phyloP scores from a whole-genome alignment of 2,113 vertebrate genomes.

The Pachycephala philippinensis region DNA sequence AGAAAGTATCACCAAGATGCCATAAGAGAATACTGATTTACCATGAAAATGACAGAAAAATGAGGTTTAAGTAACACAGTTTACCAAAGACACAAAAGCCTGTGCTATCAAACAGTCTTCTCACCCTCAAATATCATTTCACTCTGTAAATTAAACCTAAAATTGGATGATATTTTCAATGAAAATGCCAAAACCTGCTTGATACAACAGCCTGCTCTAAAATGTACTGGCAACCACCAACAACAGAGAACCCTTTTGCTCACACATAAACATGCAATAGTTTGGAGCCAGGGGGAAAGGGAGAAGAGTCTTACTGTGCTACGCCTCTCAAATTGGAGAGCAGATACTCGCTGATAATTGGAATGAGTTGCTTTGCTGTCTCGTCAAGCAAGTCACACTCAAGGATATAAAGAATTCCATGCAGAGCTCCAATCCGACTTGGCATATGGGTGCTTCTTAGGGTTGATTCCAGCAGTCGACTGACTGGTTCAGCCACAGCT shows the following conservation, averaged over 20 bases:
- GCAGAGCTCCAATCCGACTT: slow-evolving; percentile 90
- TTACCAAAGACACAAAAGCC: neutral
- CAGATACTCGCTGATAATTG: slow-evolving; percentile 88
- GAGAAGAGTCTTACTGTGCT: slow-evolving; percentile 81
- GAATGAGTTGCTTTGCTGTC: slow-evolving; percentile 91
- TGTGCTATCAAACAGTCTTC: neutral
- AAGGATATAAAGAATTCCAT: slow-evolving; percentile 91
- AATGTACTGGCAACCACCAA: neutral
- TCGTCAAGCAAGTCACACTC: slow-evolving; percentile 97
- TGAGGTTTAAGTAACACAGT: neutral
- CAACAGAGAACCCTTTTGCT: neutral
- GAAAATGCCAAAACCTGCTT: neutral
- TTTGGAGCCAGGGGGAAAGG: neutral
- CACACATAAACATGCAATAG: neutral
- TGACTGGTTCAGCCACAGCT: slow-evolving; percentile 89
- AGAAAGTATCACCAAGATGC: neutral
- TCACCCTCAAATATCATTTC: neutral
- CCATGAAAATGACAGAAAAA: neutral
- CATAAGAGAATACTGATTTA: neutral
- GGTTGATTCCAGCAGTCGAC: slow-evolving; percentile 89
- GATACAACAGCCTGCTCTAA: neutral
- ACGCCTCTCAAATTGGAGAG: slow-evolving; percentile 86
- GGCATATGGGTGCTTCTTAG: slow-evolving; percentile 93
- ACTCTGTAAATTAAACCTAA: neutral
- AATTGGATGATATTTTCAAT: neutral